Conservation (phyloP, 2,888 invertebrate species). For the Sphinx pinastri region DNA sequence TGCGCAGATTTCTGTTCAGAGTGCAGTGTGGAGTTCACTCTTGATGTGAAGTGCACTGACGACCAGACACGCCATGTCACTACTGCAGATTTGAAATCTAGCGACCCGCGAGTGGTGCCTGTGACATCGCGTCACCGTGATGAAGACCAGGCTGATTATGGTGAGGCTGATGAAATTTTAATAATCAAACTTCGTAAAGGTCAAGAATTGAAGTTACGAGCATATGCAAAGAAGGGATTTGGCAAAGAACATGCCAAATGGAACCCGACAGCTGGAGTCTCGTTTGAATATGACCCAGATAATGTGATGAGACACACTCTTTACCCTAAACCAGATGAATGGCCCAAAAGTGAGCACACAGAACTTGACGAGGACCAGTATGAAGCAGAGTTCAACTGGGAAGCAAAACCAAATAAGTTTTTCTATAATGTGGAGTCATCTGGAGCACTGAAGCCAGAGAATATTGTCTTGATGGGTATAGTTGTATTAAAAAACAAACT, state of each 20-base stretch:
- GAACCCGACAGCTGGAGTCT: conserved; percentile 99
- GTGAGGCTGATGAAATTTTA: conserved; percentile 94
- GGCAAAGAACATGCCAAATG: conserved; percentile 99
- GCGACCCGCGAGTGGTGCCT: conserved; percentile 95
- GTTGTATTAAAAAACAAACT: conserved; percentile 97
- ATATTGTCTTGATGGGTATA: conserved; percentile 97
- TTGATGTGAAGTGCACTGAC: conserved; percentile 97
- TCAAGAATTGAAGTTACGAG: conserved; percentile 96
- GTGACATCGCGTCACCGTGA: conserved; percentile 96
- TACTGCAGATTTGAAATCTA: conserved; percentile 97
- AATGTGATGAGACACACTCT: conserved; percentile 98
- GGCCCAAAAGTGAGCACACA: conserved; percentile 99
- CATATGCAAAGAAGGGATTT: conserved; percentile 98
- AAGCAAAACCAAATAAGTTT: conserved; percentile 98
- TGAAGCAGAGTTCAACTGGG: conserved; percentile 97
- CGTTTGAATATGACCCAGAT: conserved; percentile 99
- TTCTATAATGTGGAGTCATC: conserved; percentile 98
- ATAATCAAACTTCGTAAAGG: conserved; percentile 90
- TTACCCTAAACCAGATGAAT: conserved; percentile 98
- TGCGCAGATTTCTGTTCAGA: conserved; percentile 99
- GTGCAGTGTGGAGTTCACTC: conserved; percentile 98
- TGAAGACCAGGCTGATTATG: conserved; percentile 96
- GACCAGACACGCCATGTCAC: conserved; percentile 98
- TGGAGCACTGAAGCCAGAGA: conserved; percentile 97
- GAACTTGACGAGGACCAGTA: conserved; percentile 96